Evolutionary conservation across 1,140 invertebrate species (phyloP).

Genomic region (Campoletis sonorensis): DNA sequence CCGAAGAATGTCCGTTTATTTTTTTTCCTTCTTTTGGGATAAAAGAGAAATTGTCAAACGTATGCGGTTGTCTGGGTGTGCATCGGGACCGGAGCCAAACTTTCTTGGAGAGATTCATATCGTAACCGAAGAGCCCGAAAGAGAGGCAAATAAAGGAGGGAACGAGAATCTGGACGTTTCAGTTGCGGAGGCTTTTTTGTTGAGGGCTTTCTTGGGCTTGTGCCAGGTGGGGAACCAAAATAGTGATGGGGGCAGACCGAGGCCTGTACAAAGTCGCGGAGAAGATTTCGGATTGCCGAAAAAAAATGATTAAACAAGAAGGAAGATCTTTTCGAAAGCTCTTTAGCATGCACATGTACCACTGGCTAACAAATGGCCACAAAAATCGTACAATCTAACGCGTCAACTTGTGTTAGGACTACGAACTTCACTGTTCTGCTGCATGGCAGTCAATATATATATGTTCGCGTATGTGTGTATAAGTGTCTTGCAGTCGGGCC

Average conservation of each 20-base stretch:
- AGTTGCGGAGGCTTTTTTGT: neutral
- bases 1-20: neutral
- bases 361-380: too few species aligned
- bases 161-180: neutral
- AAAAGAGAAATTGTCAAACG: slow-evolving; percentile 33
- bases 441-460: slow-evolving; percentile 2
- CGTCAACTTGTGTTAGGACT: too few species aligned
- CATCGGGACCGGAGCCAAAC: neutral
- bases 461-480: too few species aligned
- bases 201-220: neutral
- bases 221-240: slow-evolving; percentile 27
- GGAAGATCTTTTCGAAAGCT: too few species aligned
- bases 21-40: neutral
- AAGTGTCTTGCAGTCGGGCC: slow-evolving; percentile 22
- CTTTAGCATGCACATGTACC: too few species aligned
- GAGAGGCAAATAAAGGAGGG: neutral
- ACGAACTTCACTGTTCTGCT: neutral
- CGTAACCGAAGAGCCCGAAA: neutral
- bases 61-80: neutral
- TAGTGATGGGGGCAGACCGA: neutral
- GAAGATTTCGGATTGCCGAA: too few species aligned
- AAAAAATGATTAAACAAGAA: too few species aligned
- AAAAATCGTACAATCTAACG: too few species aligned
- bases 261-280: too few species aligned
- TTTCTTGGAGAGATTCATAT: slow-evolving; percentile 32